Base-by-base conservation (phyloP, 1,140 invertebrate species). In the Heterodera schachtii region DNA sequence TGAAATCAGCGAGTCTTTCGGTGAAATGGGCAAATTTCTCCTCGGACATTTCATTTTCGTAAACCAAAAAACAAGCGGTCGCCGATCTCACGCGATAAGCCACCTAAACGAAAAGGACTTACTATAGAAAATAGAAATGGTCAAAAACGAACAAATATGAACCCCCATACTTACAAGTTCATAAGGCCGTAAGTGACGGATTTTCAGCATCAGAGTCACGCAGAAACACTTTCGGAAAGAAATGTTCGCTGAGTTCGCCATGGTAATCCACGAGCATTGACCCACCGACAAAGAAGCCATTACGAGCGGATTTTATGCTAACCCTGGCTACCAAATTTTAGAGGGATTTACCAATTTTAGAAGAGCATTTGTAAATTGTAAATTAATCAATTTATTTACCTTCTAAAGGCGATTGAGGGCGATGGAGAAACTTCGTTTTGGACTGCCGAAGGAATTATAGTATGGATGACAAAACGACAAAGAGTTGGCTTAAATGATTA, bases 61-160 rank as follows among this genome's bases (percentile, higher is more conserved):
- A 43, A 44, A 84, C 78, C 47, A 84, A 85, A 41, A 85, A 78
- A 74, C 83, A 84, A 43, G 76, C 43, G 6, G 83, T 84, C 21
- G 83, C 83, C 43, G 80, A 84, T n/a, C 83, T 7, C 5, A 75
- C 69, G 13, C 83, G 75, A 66, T 84, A 84, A 4, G 78, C 84
- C 43, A 84, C 44, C 69, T 85, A 44, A 31, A 84, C 31, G 31
- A 79, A n/a, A 82, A 75, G 0, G 19, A 43, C 1, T 4, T n/a
- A 77, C 67, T 5, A 77, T 69, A 66, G 8, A 44, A 46, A 77
- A n/a, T 46, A n/a, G 16, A 19, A n/a, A 19, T 31, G 71, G 21
- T 67, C 16, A 66, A 49, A 77, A 57, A 64, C 9, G n/a, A 69
- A 19, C 9, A 46, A 74, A 75, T 44, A 49, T 49, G 31, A 31